Evolutionary conservation across 2,797 vertebrate genomes (phyloP), one percentile per base, ranked within the genome.

Genomic region (Vultur gryphus): DNA sequence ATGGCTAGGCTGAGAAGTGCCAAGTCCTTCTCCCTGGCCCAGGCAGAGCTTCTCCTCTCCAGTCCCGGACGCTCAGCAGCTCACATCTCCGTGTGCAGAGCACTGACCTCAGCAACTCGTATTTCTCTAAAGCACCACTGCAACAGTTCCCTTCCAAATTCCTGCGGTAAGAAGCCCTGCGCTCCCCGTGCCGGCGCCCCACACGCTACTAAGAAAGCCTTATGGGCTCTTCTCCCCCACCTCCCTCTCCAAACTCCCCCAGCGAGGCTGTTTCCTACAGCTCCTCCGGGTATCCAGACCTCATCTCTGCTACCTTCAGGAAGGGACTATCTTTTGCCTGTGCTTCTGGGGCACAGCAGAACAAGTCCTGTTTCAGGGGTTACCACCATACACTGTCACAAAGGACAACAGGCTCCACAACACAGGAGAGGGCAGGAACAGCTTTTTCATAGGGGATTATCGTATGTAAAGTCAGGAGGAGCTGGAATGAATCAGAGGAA

Each of bases 401-500:
- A 43, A 81, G 43, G 16, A 76, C 25, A 91, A 41, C 12, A 52
- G 51, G 59, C 65, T 84, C 54, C 41, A 19, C 23, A 41, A 26
- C 24, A 58, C 15, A 66, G 59, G 28, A 81, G 39, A 75, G 54
- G 48, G 64, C 70, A 93, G 58, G 59, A 86, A 61, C 44, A 87
- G 65, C 24, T 92, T 84, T 93, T 87, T 92, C 23, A 18, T 2
- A 49, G 28, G 15, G 43, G 31, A 11, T 71, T 82, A 90, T 43
- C 87, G 73, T 87, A 57, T 35, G 35, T 6, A 31, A 51, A 88
- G 66, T 76, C 61, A 95, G 73, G 29, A 90, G 90, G 37, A 48
- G 43, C 62, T 94, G 90, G 83, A 93, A 90, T 84, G 75, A 96
- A 95, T 90, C 49, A 85, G 64, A 95, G 91, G 77, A 96, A 96